These are phyloP conservation scores for Pseudopleuronectes americanus DNA, from an alignment of 2,797 vertebrate genomes.

Conservation along the genomic window DNA sequence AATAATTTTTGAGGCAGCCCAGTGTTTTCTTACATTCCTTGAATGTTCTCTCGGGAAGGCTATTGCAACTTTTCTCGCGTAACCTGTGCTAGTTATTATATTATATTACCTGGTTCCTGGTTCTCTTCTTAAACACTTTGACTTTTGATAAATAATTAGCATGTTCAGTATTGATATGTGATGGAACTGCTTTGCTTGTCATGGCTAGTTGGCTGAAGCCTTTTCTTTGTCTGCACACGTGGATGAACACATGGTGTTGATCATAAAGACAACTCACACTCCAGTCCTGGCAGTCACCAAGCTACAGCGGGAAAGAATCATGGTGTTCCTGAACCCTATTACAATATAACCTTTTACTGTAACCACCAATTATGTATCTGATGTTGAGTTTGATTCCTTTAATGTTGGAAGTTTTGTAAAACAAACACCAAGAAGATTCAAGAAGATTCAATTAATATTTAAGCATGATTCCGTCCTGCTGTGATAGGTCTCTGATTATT, in stretches of 20 bases:
- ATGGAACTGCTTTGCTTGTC: conserved; percentile 29
- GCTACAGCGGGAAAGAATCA: conserved; percentile 69
- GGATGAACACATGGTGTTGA: conserved; percentile 74
- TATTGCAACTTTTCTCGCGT: conserved; percentile 9
- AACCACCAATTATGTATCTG: conserved; percentile 46
- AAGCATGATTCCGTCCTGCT: not conserved
- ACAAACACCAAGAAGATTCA: conserved; percentile 1
- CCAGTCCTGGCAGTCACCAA: conserved; percentile 60
- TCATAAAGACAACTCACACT: conserved; percentile 65
- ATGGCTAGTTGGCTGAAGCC: conserved; percentile 29
- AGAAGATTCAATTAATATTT: not conserved
- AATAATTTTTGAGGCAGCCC: conserved; percentile 39
- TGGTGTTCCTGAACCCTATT: conserved; percentile 52
- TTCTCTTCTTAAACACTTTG: conserved; percentile 14
- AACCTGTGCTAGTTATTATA: conserved; percentile 25
- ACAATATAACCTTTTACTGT: conserved; percentile 52
- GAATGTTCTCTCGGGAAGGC: conserved; percentile 31
- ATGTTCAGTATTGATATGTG: conserved; percentile 16
- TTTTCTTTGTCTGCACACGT: conserved; percentile 43
- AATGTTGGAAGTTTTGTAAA: conserved; percentile 13
- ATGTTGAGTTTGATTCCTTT: conserved; percentile 17
- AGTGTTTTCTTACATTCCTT: conserved; percentile 59
- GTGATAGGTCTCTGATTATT: conserved; percentile 5
- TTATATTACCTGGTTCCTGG: conserved; percentile 1
- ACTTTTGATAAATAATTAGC: conserved; percentile 7